A percentile compares a stretch with the other conserved stretches of the same genome.
phyloP scores from a whole-genome alignment of 2,888 invertebrate genomes.

The Stenchaetothrips biformis region DNA sequence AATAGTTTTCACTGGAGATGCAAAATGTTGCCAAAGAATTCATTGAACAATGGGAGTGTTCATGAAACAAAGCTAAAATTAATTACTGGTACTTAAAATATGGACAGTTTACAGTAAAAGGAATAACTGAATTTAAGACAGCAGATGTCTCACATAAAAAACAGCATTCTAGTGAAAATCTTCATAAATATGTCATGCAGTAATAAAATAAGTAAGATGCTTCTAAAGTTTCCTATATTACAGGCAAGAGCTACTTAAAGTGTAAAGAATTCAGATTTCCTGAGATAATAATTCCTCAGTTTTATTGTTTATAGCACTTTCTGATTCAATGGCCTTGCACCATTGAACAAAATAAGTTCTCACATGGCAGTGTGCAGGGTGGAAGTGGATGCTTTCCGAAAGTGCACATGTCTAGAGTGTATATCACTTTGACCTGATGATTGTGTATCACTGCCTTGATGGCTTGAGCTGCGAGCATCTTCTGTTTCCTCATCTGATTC shows the following conservation, averaged over 20 bases:
- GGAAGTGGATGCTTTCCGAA: neutral
- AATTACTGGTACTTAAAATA: neutral
- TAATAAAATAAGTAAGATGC: too few species aligned
- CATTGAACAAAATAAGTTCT: neutral
- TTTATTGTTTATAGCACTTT: neutral
- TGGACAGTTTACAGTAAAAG: neutral
- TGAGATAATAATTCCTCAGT: neutral
- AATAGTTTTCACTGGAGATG: neutral
- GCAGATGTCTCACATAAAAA: neutral
- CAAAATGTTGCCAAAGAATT: neutral
- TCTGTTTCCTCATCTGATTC: neutral
- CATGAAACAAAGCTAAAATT: neutral
- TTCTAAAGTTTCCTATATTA: neutral
- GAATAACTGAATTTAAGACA: neutral
- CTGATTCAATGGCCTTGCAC: too few species aligned
- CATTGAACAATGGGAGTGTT: neutral
- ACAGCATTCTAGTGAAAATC: neutral
- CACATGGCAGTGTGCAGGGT: neutral
- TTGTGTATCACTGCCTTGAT: neutral
- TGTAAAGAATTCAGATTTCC: neutral
- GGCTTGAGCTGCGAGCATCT: conserved; percentile 4
- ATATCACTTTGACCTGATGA: neutral
- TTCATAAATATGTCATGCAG: too few species aligned
- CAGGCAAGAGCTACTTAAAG: neutral
- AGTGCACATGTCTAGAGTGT: neutral